These are phyloP conservation scores for Varecia variegata DNA, from an alignment of 2,797 vertebrate genomes.

Conservation along the genomic window DNA sequence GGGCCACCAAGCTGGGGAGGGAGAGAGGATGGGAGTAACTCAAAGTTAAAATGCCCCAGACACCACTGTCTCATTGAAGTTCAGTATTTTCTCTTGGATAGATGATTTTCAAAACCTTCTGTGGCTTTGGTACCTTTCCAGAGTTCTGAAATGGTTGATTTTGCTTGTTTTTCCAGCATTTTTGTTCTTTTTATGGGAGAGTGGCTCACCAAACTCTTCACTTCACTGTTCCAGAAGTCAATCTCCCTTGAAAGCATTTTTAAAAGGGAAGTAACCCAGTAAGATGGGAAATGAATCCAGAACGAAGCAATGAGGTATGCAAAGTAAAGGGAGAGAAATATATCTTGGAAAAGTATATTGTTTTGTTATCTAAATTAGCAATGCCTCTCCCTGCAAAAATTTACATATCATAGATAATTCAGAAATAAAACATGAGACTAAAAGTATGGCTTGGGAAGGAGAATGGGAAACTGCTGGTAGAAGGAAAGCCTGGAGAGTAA, in stretches of 20 bases:
- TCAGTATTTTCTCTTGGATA: background rate
- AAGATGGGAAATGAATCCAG: background rate
- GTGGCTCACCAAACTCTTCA: background rate
- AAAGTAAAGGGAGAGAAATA: background rate
- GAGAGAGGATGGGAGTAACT: background rate
- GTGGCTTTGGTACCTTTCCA: constrained; percentile 1
- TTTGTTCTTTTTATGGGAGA: constrained; percentile 34
- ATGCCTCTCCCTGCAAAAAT: background rate
- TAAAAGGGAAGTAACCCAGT: background rate
- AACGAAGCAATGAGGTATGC: background rate
- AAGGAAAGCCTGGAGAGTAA: background rate
- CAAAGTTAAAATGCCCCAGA: background rate
- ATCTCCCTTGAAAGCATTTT: constrained; percentile 24
- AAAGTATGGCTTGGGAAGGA: background rate
- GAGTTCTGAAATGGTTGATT: background rate
- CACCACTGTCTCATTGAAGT: background rate
- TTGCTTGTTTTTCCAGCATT: background rate
- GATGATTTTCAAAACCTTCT: background rate
- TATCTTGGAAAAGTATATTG: background rate
- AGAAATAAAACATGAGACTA: background rate
- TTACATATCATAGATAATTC: background rate
- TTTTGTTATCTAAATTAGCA: background rate
- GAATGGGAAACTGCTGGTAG: background rate
- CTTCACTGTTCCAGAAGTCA: background rate
- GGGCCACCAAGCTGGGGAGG: background rate